Base-by-base conservation (phyloP, 2,797 vertebrate genomes). In the Salarias fasciatus region DNA sequence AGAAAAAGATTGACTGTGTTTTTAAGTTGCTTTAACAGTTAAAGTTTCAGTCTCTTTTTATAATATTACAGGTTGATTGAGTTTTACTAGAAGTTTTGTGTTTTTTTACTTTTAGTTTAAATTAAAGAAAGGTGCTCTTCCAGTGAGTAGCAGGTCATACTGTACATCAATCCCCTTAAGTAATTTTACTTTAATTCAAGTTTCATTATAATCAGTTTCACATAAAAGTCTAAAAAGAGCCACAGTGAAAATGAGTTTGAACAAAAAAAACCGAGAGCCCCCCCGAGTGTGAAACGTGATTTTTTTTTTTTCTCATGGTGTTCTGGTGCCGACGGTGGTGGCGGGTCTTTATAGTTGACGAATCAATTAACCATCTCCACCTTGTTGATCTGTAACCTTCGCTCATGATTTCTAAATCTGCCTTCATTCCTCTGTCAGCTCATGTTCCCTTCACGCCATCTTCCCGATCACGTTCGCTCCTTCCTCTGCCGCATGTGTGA, bases 261-360 rank as follows among this genome's bases (percentile, higher is more conserved):
- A 2, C 4, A 11, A 53, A 43, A 18, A 24, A 24, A 24, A 24
- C 24, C 14, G 29, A 51, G 36, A 69, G 36, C 50, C 54, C 12
- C 54, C 12, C 59, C 0, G 0, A 12, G 33, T 63, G 42, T 52
- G 8, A 12, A 36, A 30, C n/a, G 13, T 1, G 45, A 33, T 70
- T n/a, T 70, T 51, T 51, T 46, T 57, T 70, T n/a, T 70, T 51
- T 51, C 46, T 57, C 46, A 14, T 53, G 48, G 52, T 64, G 48
- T 69, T 57, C 6, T 54, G 59, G 50, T 48, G 74, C 79, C 87
- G 82, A 87, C 71, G 57, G 35, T 40, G 88, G 85, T 86, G 87
- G 58, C 63, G 79, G 88, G 67, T 72, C 42, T 38, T 55, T 2
- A 1, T 57, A 60, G 52, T 71, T 53, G 50, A 60, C 87, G 71